These are phyloP conservation scores for Neomorphus geoffroyi DNA, from an alignment of 2,797 vertebrate genomes.

Conservation along the genomic window DNA sequence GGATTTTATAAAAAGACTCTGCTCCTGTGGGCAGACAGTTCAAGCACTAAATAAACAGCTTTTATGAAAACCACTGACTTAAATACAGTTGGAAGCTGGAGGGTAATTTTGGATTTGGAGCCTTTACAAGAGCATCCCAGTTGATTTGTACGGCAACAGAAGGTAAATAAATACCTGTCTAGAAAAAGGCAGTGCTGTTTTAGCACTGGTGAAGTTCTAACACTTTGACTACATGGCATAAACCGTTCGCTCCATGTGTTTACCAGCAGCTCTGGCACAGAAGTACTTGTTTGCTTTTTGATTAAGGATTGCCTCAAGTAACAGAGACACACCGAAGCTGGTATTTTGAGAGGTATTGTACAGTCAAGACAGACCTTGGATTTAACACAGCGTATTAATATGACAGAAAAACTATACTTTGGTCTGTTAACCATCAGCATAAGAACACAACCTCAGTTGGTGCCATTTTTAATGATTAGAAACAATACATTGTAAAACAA, in stretches of 20 bases:
- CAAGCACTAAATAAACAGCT: neutral
- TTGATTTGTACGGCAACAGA: neutral
- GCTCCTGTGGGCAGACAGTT: neutral
- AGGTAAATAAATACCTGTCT: neutral
- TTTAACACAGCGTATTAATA: neutral
- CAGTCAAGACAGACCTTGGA: neutral
- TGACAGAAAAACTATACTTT: neutral
- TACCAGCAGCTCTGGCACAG: neutral
- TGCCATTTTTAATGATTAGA: constrained; percentile 64
- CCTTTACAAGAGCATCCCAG: neutral
- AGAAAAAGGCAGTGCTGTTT: neutral
- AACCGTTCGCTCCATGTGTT: neutral
- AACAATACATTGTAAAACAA: constrained; percentile 53
- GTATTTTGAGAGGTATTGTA: neutral
- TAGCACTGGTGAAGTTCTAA: neutral
- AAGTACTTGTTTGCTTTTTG: neutral
- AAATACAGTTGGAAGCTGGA: neutral
- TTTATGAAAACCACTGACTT: neutral
- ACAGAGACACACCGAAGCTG: neutral
- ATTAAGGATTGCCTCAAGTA: neutral
- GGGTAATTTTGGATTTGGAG: constrained; percentile 1
- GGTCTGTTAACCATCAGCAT: constrained; percentile 12
- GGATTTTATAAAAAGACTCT: neutral
- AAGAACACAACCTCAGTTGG: constrained; percentile 54
- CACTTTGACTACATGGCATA: neutral